Conservation (phyloP, 2,113 vertebrate genomes). For the Sarotherodon lohbergeri region DNA sequence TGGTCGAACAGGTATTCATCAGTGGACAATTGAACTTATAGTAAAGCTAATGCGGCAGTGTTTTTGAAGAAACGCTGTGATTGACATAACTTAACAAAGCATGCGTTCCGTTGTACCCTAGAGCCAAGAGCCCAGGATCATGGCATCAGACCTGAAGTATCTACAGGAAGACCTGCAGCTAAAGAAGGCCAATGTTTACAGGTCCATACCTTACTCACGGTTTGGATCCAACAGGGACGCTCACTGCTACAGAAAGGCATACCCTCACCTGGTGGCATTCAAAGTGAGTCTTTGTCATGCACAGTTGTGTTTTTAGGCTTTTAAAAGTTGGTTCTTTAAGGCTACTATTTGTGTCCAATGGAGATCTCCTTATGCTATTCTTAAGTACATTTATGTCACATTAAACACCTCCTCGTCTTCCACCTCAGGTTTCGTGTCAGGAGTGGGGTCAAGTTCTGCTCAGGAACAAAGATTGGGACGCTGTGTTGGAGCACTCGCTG, state of each 20-base stretch:
- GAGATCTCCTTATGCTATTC: background rate
- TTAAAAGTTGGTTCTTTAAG: background rate
- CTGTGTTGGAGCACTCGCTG: constrained; percentile 57
- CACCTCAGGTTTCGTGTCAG: constrained; percentile 62
- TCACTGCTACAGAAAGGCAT: constrained; percentile 74
- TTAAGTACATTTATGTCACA: background rate
- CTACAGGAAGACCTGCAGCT: constrained; percentile 69
- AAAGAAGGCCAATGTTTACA: constrained; percentile 67
- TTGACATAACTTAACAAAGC: background rate
- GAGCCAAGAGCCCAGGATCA: constrained; percentile 39
- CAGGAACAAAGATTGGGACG: constrained; percentile 59
- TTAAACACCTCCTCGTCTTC: background rate
- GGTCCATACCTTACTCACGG: constrained; percentile 72
- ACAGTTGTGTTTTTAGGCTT: background rate
- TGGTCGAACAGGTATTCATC: constrained; percentile 58
- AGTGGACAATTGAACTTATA: background rate
- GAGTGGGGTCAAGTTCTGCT: constrained; percentile 65
- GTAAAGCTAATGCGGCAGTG: background rate
- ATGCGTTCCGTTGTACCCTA: background rate
- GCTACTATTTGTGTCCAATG: background rate
- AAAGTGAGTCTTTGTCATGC: constrained; percentile 49
- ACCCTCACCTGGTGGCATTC: constrained; percentile 67
- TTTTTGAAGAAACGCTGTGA: background rate
- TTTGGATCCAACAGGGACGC: constrained; percentile 73
- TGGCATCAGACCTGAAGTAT: constrained; percentile 54